Evolutionary conservation across 2,888 invertebrate species (phyloP), one percentile per base, ranked within the genome.

Genomic region (Marronus borbonicus): DNA sequence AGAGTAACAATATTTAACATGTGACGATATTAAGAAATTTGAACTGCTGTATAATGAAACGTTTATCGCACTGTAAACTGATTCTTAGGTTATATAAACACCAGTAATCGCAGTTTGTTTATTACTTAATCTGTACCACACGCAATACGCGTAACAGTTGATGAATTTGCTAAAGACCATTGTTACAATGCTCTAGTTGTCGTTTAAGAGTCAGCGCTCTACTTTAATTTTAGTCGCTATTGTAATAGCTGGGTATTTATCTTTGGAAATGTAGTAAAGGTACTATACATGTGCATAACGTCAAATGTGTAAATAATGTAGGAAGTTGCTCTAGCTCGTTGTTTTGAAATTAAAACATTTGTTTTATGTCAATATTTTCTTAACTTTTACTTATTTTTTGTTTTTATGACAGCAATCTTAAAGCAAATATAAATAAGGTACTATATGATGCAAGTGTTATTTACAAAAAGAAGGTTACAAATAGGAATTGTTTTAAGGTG

Each of bases 51-150:
- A 36, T 12, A 68, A 39, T 28, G 68, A 50, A 68, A 68, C 28
- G 44, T 66, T 50, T 68, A 68, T 68, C 50, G 68, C 68, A 50
- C 28, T 50, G 50, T 68, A 68, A 68, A 68, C 28, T 14, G 50
- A 68, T 28, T 68, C 50, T 24, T 68, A 50, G 24, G 68, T 68
- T 68, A 68, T 68, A 28, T 68, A 68, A 68, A 68, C 50, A 68
- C 12, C 24, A 68, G 24, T 68, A 68, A 68, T 68, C 68, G 17
- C 39, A 68, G 68, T 50, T 68, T 68, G 50, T 14, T 68, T 50
- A 50, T 68, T 68, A 50, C 68, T 68, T 68, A 68, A 68, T 68
- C 68, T 68, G 50, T 20, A 39, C 12, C 2, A 12, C 50, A 50
- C 24, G 50, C 50, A 68, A 50, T 68, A 20, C 52, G 24, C 39